Percentiles rank a stretch among this genome's conserved stretches.
phyloP scores from a whole-genome alignment of 2,113 vertebrate genomes.

The Callionymus lyra region DNA sequence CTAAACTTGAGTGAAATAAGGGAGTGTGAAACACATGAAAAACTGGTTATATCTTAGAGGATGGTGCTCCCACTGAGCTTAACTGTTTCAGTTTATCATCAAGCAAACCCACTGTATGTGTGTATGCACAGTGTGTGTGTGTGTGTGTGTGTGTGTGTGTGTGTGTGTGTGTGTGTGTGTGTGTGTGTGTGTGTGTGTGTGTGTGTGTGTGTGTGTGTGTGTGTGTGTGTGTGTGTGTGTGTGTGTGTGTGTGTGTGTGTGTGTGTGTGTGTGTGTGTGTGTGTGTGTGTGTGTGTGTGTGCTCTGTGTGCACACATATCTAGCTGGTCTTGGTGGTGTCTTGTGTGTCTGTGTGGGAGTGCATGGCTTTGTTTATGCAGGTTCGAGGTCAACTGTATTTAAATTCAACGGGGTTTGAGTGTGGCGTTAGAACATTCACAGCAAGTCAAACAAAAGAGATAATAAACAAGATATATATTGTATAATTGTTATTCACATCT shows the following conservation, averaged over 20 bases:
- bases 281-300: constrained; percentile 17
- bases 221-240: constrained; percentile 18
- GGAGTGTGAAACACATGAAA: too few relatives aligned
- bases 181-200: constrained; percentile 25
- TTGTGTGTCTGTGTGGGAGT: background rate
- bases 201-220: constrained; percentile 1
- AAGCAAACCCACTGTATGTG: constrained; percentile 5
- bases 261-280: constrained; percentile 13
- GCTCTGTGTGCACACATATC: too few relatives aligned
- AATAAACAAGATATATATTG: background rate
- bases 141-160: constrained; percentile 15
- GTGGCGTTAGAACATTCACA: too few relatives aligned
- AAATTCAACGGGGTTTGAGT: constrained; percentile 15
- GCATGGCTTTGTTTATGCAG: constrained; percentile 25
- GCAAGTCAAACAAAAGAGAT: too few relatives aligned
- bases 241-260: background rate
- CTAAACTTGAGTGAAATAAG: too few relatives aligned
- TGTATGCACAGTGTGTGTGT: constrained; percentile 5
- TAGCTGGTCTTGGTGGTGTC: too few relatives aligned
- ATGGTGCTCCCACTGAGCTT: too few relatives aligned
- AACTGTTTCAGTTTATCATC: too few relatives aligned
- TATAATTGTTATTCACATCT: constrained; percentile 13
- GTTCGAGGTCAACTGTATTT: constrained; percentile 13
- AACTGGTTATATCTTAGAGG: too few relatives aligned
- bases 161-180: constrained; percentile 14